Conservation (phyloP, 2,113 vertebrate genomes). For the Neomonachus schauinslandi region DNA sequence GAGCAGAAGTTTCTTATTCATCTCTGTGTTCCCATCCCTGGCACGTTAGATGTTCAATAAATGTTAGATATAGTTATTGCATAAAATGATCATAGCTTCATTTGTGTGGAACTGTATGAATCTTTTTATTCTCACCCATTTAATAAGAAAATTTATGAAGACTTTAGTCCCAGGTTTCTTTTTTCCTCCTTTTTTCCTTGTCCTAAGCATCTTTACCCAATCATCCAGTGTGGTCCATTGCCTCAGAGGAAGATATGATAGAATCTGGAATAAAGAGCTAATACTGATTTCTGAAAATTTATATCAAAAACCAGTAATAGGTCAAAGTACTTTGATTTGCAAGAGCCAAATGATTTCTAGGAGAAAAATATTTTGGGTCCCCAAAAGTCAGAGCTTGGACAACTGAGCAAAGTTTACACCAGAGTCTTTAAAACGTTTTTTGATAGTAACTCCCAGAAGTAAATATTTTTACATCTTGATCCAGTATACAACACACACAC, state of each 20-base stretch:
- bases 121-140: background rate
- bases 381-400: background rate
- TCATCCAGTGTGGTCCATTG: background rate
- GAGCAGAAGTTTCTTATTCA: constrained; percentile 21
- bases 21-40: background rate
- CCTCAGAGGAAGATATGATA: background rate
- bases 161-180: background rate
- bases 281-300: constrained; percentile 19
- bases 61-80: background rate
- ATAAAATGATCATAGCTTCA: background rate
- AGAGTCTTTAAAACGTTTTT: background rate
- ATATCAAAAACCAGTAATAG: background rate
- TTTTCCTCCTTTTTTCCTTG: background rate
- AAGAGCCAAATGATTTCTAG: background rate
- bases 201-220: background rate
- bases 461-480: background rate
- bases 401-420: background rate
- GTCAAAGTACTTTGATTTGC: background rate
- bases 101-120: background rate
- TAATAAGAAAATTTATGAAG: background rate
- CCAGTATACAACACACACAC: background rate
- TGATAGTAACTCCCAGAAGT: background rate
- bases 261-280: background rate
- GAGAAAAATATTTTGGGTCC: background rate
- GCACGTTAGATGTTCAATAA: background rate